Evolutionary conservation across 2,888 invertebrate species (phyloP).

Genomic region (Drosophila pseudotakahashii): DNA sequence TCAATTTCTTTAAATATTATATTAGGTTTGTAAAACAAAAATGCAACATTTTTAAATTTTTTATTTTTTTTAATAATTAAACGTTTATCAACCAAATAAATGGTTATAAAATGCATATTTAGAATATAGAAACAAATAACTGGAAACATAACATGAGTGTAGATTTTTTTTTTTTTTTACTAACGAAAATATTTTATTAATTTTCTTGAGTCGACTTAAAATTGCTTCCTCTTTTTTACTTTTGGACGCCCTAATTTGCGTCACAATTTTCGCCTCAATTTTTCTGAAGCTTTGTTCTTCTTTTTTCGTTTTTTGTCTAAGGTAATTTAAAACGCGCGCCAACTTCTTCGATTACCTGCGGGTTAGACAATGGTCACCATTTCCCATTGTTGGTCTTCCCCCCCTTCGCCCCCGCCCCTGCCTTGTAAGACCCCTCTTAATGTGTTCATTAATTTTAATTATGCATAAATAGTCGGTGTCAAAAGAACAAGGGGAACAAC

Average conservation of each 20-base stretch:
- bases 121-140: too few species aligned
- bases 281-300: slow-evolving; percentile 6
- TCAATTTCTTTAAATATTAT: too few species aligned
- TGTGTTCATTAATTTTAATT: slow-evolving; percentile 76
- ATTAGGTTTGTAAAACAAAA: too few species aligned
- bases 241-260: slow-evolving; percentile 33
- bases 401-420: background rate
- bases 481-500: slow-evolving; percentile 25
- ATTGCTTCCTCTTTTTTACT: background rate
- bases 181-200: too few species aligned
- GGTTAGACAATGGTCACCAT: slow-evolving; percentile 41
- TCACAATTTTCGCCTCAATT: slow-evolving; percentile 31
- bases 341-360: slow-evolving; percentile 70
- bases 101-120: too few species aligned
- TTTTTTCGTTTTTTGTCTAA: slow-evolving; percentile 13
- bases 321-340: slow-evolving; percentile 68
- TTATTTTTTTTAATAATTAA: too few species aligned
- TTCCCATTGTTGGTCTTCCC: slow-evolving; percentile 22
- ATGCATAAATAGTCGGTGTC: slow-evolving; percentile 62
- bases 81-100: too few species aligned
- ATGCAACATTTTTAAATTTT: too few species aligned
- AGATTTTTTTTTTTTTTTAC: too few species aligned
- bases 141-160: too few species aligned
- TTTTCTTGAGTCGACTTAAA: background rate
- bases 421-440: slow-evolving; percentile 41